Conservation (phyloP, 2,888 invertebrate species). For the Osmoderma eremita region DNA sequence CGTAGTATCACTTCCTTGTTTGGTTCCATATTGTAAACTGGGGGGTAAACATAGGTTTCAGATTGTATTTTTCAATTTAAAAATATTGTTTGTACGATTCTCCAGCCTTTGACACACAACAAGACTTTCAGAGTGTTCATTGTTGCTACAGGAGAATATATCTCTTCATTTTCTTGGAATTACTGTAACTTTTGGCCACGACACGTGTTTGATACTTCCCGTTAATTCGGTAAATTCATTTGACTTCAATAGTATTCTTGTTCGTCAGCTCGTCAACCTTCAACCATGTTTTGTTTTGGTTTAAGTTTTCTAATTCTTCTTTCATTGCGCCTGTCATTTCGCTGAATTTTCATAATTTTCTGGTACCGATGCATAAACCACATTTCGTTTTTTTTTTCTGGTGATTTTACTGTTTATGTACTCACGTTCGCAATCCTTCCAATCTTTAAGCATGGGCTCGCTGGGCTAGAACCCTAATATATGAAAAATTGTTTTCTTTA, state of each 20-base stretch:
- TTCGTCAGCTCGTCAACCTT: constrained; percentile 37
- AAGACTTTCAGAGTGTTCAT: constrained; percentile 11
- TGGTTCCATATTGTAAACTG: too few species aligned
- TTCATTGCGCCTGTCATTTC: constrained; percentile 45
- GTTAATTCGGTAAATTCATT: constrained; percentile 41
- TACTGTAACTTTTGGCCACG: neutral
- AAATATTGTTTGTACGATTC: too few species aligned
- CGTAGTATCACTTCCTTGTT: too few species aligned
- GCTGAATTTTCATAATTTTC: constrained; percentile 17
- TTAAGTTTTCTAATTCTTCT: constrained; percentile 45
- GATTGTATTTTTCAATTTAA: too few species aligned
- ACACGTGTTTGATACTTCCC: constrained; percentile 1
- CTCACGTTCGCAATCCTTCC: too few species aligned
- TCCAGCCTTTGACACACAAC: too few species aligned
- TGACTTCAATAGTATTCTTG: constrained; percentile 22
- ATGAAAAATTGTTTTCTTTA: too few species aligned
- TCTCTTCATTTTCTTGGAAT: constrained; percentile 5
- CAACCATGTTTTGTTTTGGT: constrained; percentile 45
- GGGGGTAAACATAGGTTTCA: too few species aligned
- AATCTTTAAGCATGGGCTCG: too few species aligned
- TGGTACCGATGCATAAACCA: neutral
- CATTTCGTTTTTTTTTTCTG: too few species aligned
- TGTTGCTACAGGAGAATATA: neutral
- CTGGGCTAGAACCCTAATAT: too few species aligned
- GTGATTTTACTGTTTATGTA: too few species aligned